Percentiles rank a stretch among this genome's conserved stretches.
phyloP scores from a whole-genome alignment of 2,797 vertebrate genomes.

The Crax fasciolata region DNA sequence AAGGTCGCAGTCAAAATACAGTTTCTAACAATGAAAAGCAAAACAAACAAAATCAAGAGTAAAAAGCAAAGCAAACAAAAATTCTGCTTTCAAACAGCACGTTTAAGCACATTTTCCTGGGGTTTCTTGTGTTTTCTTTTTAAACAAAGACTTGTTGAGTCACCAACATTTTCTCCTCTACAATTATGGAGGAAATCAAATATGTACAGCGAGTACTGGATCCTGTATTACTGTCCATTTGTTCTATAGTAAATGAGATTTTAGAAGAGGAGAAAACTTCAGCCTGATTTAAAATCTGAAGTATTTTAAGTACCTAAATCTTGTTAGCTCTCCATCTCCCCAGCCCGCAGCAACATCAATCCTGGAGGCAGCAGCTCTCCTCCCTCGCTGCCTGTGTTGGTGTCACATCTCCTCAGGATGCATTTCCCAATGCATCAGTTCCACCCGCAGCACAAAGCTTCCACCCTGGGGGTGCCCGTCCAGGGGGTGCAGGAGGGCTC shows the following conservation, averaged over 20 bases:
- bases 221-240: slow-evolving; percentile 19
- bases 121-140: neutral
- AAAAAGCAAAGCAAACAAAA: slow-evolving; percentile 8
- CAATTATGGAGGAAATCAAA: slow-evolving; percentile 52
- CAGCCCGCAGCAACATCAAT: neutral
- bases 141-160: slow-evolving; percentile 50
- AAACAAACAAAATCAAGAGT: neutral
- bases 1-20: slow-evolving; percentile 22
- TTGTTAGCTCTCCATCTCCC: slow-evolving; percentile 32
- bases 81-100: neutral
- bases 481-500: no score
- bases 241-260: slow-evolving; percentile 36
- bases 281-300: neutral
- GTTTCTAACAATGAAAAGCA: slow-evolving; percentile 36
- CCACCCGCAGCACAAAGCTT: neutral
- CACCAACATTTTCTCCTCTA: slow-evolving; percentile 36
- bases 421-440: neutral
- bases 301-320: slow-evolving; percentile 14
- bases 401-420: neutral
- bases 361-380: neutral
- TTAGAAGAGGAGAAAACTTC: slow-evolving; percentile 30
- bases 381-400: neutral
- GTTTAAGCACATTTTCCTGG: slow-evolving; percentile 30
- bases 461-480: neutral
- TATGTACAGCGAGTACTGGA: neutral